A percentile compares a stretch with the other conserved stretches of the same genome.
phyloP scores from a whole-genome alignment of 1,140 invertebrate genomes.

The Zaprionus davidi region DNA sequence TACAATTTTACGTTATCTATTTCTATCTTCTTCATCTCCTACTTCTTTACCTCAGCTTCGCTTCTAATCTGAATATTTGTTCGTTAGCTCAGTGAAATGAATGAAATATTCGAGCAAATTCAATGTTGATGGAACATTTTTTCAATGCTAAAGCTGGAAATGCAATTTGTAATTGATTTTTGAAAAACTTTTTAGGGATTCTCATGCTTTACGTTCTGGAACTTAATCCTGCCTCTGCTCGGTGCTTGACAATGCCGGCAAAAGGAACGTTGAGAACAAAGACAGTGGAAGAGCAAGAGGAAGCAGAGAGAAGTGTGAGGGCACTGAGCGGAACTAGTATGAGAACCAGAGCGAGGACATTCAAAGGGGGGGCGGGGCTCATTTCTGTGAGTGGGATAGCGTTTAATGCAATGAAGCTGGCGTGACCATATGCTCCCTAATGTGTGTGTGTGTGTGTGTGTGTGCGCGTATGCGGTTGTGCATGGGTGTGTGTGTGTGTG shows the following conservation, averaged over 20 bases:
- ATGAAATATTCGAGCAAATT: neutral
- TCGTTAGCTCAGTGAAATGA: neutral
- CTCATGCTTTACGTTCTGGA: neutral
- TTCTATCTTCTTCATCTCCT: neutral
- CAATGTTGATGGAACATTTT: neutral
- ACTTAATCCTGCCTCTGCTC: neutral
- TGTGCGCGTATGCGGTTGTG: slow-evolving; percentile 19
- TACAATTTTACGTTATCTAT: neutral
- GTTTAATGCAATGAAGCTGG: slow-evolving; percentile 33
- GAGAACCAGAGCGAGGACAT: neutral
- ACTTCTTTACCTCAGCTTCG: neutral
- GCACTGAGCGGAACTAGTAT: neutral
- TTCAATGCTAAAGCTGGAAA: neutral
- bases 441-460: slow-evolving; percentile 12
- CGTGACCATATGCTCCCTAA: slow-evolving; percentile 27
- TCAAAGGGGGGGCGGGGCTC: slow-evolving; percentile 4
- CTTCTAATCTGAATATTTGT: neutral
- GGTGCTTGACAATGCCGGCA: neutral
- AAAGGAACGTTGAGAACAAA: neutral
- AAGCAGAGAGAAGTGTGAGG: neutral
- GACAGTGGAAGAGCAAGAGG: neutral
- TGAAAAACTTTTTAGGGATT: neutral
- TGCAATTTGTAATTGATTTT: slow-evolving; percentile 22
- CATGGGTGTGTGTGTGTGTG: slow-evolving; percentile 18
- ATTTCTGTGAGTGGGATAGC: slow-evolving; percentile 12